A percentile compares a stretch with the other conserved stretches of the same genome.
Evolutionary conservation across 2,113 vertebrate genomes (phyloP).

Genomic region (Cheilinus undulatus): DNA sequence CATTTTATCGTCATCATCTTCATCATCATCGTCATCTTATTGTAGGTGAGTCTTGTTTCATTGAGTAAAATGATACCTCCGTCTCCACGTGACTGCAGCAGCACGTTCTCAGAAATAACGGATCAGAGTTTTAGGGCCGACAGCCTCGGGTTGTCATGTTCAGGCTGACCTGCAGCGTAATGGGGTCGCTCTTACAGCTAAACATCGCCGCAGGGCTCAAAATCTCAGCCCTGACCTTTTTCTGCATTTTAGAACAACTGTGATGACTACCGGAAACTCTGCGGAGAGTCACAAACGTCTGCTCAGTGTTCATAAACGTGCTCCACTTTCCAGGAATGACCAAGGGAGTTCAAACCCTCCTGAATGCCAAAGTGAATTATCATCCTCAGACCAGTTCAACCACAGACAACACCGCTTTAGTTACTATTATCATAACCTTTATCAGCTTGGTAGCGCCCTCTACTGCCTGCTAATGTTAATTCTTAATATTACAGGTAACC

Average conservation of each 20-base stretch:
- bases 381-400: background rate
- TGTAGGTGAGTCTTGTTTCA: background rate
- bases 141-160: slow-evolving; percentile 37
- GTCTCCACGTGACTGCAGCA: slow-evolving; percentile 25
- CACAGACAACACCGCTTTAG: background rate
- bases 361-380: background rate
- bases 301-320: too few species aligned
- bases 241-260: background rate
- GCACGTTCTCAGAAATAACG: slow-evolving; percentile 7
- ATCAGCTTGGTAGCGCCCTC: too few species aligned
- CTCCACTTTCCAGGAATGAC: background rate
- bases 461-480: too few species aligned
- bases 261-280: background rate
- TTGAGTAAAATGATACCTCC: background rate
- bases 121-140: slow-evolving; percentile 45
- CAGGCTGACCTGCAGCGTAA: slow-evolving; percentile 53
- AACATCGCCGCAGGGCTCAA: background rate
- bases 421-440: too few species aligned
- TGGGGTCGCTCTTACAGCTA: slow-evolving; percentile 26
- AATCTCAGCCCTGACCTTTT: background rate
- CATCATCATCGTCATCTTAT: slow-evolving; percentile 1
- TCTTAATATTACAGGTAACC: too few species aligned
- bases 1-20: background rate
- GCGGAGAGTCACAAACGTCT: background rate
- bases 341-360: background rate